Evolutionary conservation across 2,797 vertebrate genomes (phyloP).

Genomic region (Scolopax bukidnonensis): DNA sequence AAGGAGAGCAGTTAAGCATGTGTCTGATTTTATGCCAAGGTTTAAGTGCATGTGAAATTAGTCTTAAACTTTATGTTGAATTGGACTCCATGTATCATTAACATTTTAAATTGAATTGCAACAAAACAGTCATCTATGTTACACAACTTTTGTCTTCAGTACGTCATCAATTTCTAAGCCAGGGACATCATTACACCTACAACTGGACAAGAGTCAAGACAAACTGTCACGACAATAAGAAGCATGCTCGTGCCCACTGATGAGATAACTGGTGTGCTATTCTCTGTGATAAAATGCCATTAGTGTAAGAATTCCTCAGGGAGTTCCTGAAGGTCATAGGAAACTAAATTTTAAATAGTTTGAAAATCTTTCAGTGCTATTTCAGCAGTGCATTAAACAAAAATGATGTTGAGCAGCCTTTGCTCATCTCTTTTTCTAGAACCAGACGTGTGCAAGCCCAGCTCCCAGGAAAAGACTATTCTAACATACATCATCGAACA

Average conservation of each 20-base stretch:
- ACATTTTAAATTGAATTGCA: slow-evolving; percentile 20
- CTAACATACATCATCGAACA: background rate
- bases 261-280: background rate
- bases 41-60: slow-evolving; percentile 60
- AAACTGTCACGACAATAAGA: rapidly evolving
- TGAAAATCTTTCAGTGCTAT: background rate
- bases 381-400: background rate
- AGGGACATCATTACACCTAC: background rate
- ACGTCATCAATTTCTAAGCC: background rate
- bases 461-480: background rate
- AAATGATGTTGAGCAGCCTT: background rate
- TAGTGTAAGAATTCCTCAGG: background rate
- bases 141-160: background rate
- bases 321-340: background rate
- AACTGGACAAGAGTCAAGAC: background rate
- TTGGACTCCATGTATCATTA: slow-evolving; percentile 43
- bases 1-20: slow-evolving; percentile 49
- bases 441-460: background rate
- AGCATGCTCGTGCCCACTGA: background rate
- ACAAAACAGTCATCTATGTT: background rate
- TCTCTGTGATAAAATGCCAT: background rate
- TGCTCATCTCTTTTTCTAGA: background rate
- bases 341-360: background rate
- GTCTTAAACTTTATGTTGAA: slow-evolving; percentile 26
- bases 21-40: slow-evolving; percentile 36